A percentile compares a stretch with the other conserved stretches of the same genome.
These are phyloP conservation scores for Suncus etruscus DNA, from an alignment of 2,113 vertebrate genomes.

Conservation along the genomic window DNA sequence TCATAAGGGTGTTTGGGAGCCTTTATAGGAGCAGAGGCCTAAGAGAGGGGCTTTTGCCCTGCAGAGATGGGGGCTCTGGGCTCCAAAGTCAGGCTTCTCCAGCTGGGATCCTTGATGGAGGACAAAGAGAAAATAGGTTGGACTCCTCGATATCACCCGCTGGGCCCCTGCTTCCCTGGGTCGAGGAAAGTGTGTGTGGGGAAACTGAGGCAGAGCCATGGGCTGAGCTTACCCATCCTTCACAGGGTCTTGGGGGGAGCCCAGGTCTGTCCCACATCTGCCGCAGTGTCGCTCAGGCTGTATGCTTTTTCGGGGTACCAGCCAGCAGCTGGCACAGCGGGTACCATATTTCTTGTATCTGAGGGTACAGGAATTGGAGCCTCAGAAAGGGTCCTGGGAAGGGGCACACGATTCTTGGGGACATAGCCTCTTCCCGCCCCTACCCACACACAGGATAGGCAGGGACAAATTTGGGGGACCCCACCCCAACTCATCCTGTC, in stretches of 20 bases:
- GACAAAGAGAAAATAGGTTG: background rate
- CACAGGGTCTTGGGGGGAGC: background rate
- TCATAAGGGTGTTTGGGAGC: too few species aligned
- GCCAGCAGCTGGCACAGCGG: conserved; percentile 92
- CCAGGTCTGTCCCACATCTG: conserved; percentile 88
- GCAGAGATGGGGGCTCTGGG: too few species aligned
- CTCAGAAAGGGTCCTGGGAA: background rate
- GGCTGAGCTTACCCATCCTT: conserved; percentile 63
- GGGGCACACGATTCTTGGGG: too few species aligned
- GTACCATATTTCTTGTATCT: conserved; percentile 96
- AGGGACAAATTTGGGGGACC: background rate
- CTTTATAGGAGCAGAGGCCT: too few species aligned
- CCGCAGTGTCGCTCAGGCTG: conserved; percentile 88
- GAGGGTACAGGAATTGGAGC: conserved; percentile 36
- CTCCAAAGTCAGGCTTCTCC: conserved; percentile 7
- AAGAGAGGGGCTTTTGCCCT: too few species aligned
- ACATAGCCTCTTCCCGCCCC: background rate
- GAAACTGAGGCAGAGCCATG: conserved; percentile 47
- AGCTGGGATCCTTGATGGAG: background rate
- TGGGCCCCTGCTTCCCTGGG: background rate
- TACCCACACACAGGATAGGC: background rate
- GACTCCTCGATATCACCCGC: background rate
- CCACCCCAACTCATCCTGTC: background rate
- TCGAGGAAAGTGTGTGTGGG: background rate
- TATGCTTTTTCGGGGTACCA: conserved; percentile 92